A percentile compares a stretch with the other conserved stretches of the same genome.
phyloP scores from a whole-genome alignment of 1,140 invertebrate genomes.

The Cheumatopsyche charites region DNA sequence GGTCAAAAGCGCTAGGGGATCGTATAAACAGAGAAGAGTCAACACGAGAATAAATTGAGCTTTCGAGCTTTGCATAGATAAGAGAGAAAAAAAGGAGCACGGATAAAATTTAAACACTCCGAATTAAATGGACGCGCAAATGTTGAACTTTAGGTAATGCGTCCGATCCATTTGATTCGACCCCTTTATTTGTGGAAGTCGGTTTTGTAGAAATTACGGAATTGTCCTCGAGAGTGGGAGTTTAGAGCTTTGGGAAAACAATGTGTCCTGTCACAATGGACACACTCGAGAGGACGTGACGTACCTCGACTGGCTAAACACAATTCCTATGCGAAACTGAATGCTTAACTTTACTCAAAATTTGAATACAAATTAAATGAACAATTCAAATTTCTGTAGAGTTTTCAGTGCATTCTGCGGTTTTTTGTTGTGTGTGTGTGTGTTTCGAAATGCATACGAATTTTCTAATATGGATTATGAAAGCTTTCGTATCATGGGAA shows the following conservation, averaged over 20 bases:
- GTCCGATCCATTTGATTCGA: conserved; percentile 13
- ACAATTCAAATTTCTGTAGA: no score
- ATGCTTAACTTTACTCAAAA: no score
- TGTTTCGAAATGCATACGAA: no score
- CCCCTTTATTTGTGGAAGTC: neutral
- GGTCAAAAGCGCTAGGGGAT: neutral
- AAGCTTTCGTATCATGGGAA: no score
- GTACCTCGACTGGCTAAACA: no score
- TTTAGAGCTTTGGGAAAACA: conserved; percentile 4
- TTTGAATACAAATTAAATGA: no score
- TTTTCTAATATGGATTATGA: no score
- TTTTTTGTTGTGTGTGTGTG: no score
- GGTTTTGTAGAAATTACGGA: conserved; percentile 9
- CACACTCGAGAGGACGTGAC: conserved; percentile 19
- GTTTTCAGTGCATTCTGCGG: no score
- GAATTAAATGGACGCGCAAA: neutral
- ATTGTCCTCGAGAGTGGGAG: conserved; percentile 18
- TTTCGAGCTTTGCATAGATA: conserved; percentile 17
- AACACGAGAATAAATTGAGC: conserved; percentile 36
- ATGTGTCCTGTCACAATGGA: conserved; percentile 23
- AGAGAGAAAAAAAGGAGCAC: neutral
- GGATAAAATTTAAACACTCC: neutral
- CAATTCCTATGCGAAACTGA: no score
- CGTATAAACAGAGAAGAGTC: conserved; percentile 30
- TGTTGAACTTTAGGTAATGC: neutral